Conservation (phyloP, 2,797 vertebrate species). For the Hozukius guyotensis region DNA sequence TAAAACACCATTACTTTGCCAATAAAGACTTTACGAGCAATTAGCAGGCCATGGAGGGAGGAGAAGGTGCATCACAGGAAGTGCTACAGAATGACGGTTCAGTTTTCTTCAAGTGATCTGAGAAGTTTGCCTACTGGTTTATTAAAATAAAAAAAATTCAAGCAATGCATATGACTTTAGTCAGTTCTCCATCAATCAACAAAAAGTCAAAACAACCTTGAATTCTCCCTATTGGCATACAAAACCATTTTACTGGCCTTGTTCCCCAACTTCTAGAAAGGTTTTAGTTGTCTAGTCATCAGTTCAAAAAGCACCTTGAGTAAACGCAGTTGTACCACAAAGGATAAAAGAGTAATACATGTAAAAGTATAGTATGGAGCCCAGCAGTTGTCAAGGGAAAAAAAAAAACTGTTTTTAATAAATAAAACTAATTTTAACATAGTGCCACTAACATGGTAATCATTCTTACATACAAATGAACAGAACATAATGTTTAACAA, state of each 20-base stretch:
- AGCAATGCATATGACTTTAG: not conserved
- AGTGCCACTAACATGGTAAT: not conserved
- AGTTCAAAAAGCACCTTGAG: not conserved
- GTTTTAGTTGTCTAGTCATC: not conserved
- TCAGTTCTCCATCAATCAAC: not conserved
- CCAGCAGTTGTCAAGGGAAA: not conserved
- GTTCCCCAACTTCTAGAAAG: not conserved
- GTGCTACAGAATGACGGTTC: not conserved
- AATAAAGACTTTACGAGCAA: slow-evolving; percentile 67
- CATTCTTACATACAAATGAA: not conserved
- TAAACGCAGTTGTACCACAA: not conserved
- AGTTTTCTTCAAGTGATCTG: not conserved
- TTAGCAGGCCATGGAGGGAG: slow-evolving; percentile 43
- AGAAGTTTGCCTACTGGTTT: not conserved
- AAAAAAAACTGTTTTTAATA: not conserved
- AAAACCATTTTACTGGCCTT: too few relatives aligned
- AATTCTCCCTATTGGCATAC: too few relatives aligned
- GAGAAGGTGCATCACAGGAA: not conserved
- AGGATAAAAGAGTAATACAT: not conserved
- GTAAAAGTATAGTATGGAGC: not conserved
- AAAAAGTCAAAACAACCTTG: not conserved
- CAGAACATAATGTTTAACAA: not conserved
- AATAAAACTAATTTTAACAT: not conserved
- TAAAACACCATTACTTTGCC: slow-evolving; percentile 61
- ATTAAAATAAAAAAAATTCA: not conserved